Evolutionary conservation across 2,113 vertebrate genomes (phyloP), one percentile per base, ranked within the genome.

Genomic region (Carettochelys insculpta): DNA sequence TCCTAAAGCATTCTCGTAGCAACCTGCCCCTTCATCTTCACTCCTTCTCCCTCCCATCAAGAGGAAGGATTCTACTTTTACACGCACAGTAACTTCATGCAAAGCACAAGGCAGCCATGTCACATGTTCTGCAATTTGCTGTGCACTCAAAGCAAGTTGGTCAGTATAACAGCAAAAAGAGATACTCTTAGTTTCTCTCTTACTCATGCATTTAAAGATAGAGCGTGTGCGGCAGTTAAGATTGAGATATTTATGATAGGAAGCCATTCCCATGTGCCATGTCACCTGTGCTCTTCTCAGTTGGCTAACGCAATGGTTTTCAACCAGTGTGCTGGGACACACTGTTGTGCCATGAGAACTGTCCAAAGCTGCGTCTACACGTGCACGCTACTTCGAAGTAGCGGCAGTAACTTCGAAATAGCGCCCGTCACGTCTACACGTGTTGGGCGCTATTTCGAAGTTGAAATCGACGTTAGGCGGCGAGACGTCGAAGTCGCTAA

Each of bases 91-190:
- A 6, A 38, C n/a, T 65, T 34, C 34, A 65, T 4, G 34, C 9
- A 34, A 0, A 1, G 31, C 16, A 47, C 19, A 31, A 20, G 54
- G 3, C 8, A 41, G n/a, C 2, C 52, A 58, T 71, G 83, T 90
- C 3, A 11, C 12, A 6, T 43, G 8, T 17, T 79, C 76, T 45
- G 34, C 82, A 83, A 88, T 91, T 91, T 38, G 76, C 31, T 91
- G 88, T 88, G 38, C 5, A 10, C 27, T 80, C 51, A 84, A 48
- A 77, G 3, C 4, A 87, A 92, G 52, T 5, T 0, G 53, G 2
- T 58, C 0, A 0, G 10, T 43, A 58, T 51, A 77, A 83, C 56
- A 83, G 68, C 31, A 92, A 87, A 38, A 94, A 92, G 2, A 84
- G 2, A 51, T 85, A 51, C 17, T 77, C 11, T 88, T 90, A 79